Conservation (phyloP, 1,140 invertebrate genomes). For the Xylocopa sonorina region DNA sequence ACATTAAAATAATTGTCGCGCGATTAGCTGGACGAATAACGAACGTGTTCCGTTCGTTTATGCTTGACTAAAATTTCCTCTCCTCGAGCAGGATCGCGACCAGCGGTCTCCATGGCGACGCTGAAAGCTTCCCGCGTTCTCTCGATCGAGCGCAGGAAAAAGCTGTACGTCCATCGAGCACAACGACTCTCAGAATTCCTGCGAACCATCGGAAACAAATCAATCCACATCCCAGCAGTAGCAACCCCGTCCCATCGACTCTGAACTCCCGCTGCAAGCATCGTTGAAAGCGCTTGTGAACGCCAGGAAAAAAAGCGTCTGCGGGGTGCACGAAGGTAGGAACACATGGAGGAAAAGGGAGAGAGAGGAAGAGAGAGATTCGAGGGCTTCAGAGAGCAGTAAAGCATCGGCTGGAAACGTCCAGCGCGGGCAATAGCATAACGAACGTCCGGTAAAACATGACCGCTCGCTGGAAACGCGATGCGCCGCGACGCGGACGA, state of each 20-base stretch:
- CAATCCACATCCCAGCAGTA: not conserved
- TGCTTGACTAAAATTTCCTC: not conserved
- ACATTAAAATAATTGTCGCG: not conserved
- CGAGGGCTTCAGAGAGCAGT: conserved; percentile 60
- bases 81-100: too few species aligned
- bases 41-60: not conserved
- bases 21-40: not conserved
- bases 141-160: not conserved
- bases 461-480: conserved; percentile 65
- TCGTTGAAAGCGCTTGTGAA: conserved; percentile 19
- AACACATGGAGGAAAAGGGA: conserved; percentile 65
- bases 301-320: conserved; percentile 8
- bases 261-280: not conserved
- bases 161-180: not conserved
- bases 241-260: not conserved
- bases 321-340: conserved; percentile 32
- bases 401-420: conserved; percentile 70
- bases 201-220: not conserved
- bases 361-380: too few species aligned
- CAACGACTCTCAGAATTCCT: too few species aligned
- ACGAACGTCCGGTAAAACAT: conserved; percentile 77
- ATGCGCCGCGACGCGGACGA: conserved; percentile 51
- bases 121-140: not conserved
- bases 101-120: not conserved
- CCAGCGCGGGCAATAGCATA: conserved; percentile 65